phyloP scores from a whole-genome alignment of 2,888 invertebrate genomes.

The Tachina grossa region DNA sequence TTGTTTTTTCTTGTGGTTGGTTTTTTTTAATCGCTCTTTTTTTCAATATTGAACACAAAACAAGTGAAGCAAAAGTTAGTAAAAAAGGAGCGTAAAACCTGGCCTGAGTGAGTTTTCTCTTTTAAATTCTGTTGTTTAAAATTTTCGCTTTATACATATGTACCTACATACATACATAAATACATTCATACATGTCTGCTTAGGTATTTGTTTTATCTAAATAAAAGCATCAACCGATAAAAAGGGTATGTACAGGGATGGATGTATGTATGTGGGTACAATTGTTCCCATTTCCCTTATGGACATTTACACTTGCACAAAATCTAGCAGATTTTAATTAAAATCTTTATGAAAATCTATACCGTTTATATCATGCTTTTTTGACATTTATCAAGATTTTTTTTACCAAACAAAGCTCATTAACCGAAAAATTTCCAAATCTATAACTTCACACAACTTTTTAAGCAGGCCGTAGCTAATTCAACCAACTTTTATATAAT shows the following conservation, averaged over 20 bases:
- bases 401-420: too few relatives aligned
- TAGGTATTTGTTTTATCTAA: too few relatives aligned
- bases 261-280: background rate
- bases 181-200: background rate
- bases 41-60: slow-evolving; percentile 10
- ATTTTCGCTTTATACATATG: background rate
- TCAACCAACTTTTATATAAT: too few relatives aligned
- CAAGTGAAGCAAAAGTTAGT: slow-evolving; percentile 23
- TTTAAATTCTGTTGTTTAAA: slow-evolving; percentile 1
- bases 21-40: slow-evolving; percentile 6
- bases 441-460: too few relatives aligned
- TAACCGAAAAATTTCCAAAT: too few relatives aligned
- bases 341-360: too few relatives aligned
- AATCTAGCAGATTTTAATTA: too few relatives aligned
- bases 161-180: background rate
- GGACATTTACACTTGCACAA: too few relatives aligned
- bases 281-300: background rate
- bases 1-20: background rate
- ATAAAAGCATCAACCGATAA: too few relatives aligned
- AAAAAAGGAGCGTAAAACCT: background rate
- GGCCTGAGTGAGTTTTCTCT: slow-evolving; percentile 9
- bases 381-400: too few relatives aligned
- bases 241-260: background rate
- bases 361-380: too few relatives aligned
- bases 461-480: too few relatives aligned